Evolutionary conservation across 2,888 invertebrate genomes (phyloP).

Genomic region (Ametastegia equiseti): DNA sequence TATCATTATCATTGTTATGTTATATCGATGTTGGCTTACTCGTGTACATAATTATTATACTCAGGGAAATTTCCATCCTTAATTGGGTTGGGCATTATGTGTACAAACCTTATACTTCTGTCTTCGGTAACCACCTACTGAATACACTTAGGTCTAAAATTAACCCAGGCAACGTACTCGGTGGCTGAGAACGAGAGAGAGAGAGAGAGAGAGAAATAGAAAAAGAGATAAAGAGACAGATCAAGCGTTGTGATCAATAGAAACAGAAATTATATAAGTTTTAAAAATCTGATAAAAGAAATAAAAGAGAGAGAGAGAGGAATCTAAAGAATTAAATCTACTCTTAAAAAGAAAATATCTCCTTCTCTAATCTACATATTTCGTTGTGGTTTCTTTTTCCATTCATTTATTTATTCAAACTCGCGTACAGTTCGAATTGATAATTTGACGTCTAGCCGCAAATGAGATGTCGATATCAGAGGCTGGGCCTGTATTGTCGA

Average conservation of each 20-base stretch:
- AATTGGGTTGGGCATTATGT: constrained; percentile 21
- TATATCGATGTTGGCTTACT: no score
- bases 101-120: constrained; percentile 18
- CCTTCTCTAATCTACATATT: background rate
- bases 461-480: background rate
- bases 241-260: no score
- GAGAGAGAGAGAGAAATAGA: background rate
- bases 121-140: constrained; percentile 46
- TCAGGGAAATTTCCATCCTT: background rate
- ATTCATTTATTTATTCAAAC: background rate
- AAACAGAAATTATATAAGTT: no score
- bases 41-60: background rate
- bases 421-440: background rate
- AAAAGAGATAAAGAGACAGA: background rate
- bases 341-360: background rate
- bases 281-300: background rate
- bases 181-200: background rate
- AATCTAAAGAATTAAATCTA: background rate
- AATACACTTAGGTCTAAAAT: constrained; percentile 40
- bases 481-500: background rate
- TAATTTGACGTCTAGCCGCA: background rate
- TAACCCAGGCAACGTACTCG: constrained; percentile 31
- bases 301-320: background rate
- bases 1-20: background rate
- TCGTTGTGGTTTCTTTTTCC: background rate